These are phyloP conservation scores for Aphis craccivora DNA, from an alignment of 1,140 invertebrate genomes.

Conservation along the genomic window DNA sequence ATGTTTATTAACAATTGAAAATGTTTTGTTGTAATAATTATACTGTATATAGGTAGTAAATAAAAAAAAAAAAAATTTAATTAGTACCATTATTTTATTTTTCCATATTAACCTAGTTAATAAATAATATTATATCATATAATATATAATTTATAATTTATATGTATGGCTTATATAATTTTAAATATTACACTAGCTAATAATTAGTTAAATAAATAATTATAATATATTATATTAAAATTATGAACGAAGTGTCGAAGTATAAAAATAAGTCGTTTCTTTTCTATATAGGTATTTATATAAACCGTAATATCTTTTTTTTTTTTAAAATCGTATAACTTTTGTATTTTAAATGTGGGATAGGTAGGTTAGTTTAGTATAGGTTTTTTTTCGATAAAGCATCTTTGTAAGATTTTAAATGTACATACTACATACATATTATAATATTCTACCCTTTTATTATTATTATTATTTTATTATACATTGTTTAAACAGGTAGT, in stretches of 20 bases:
- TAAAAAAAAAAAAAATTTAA: not conserved
- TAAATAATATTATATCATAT: not conserved
- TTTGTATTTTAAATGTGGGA: not conserved
- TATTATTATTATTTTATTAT: no score
- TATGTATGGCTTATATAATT: not conserved
- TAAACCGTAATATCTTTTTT: not conserved
- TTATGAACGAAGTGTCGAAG: not conserved
- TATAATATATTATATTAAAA: not conserved
- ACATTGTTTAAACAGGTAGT: not conserved
- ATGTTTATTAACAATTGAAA: not conserved
- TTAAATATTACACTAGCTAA: not conserved
- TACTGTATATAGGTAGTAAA: not conserved
- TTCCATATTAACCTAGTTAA: not conserved
- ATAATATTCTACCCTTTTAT: not conserved
- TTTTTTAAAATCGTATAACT: not conserved
- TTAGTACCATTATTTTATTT: not conserved
- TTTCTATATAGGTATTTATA: not conserved
- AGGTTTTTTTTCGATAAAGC: not conserved
- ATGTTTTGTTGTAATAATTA: constrained; percentile 8
- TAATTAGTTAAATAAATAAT: not conserved
- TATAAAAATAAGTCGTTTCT: not conserved
- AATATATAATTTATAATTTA: no score
- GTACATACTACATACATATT: not conserved
- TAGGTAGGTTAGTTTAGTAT: not conserved
- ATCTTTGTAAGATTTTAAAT: not conserved